These are phyloP conservation scores for Acromyrmex echinatior DNA, from an alignment of 1,140 invertebrate species.

Conservation along the genomic window DNA sequence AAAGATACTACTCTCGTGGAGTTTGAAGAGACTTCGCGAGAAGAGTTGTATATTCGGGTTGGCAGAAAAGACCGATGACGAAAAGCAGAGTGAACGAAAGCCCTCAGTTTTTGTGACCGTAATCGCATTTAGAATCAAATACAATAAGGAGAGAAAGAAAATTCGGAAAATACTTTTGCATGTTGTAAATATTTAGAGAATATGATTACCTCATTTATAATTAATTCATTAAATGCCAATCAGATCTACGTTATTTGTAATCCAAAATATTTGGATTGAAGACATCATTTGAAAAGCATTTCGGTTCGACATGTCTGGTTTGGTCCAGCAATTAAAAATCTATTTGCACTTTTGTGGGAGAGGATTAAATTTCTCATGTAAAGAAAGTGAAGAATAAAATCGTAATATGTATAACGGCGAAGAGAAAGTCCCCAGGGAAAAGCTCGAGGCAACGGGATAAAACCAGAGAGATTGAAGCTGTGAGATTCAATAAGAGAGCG, in stretches of 20 bases:
- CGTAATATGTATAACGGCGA: neutral
- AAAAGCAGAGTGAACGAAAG: conserved; percentile 13
- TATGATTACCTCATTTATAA: neutral
- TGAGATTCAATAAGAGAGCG: conserved; percentile 40
- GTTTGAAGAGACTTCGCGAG: conserved; percentile 28
- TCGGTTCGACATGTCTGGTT: neutral
- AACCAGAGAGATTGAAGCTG: conserved; percentile 18
- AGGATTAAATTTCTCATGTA: conserved; percentile 1
- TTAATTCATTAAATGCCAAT: neutral
- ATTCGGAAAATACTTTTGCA: conserved; percentile 11
- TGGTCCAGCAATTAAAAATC: neutral
- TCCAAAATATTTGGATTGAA: neutral
- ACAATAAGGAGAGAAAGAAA: neutral
- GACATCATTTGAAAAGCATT: neutral
- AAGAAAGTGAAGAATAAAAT: neutral
- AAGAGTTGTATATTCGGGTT: conserved; percentile 16
- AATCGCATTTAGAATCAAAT: conserved; percentile 14
- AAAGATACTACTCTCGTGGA: conserved; percentile 22
- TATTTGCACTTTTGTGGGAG: neutral
- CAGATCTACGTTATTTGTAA: neutral
- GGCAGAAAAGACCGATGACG: neutral
- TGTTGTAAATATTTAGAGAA: neutral
- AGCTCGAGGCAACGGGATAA: conserved; percentile 31
- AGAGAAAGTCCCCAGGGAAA: neutral
- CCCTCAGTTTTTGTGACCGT: neutral